Evolutionary conservation across 2,113 vertebrate genomes (phyloP).

Genomic region (Psephotus haematonotus): DNA sequence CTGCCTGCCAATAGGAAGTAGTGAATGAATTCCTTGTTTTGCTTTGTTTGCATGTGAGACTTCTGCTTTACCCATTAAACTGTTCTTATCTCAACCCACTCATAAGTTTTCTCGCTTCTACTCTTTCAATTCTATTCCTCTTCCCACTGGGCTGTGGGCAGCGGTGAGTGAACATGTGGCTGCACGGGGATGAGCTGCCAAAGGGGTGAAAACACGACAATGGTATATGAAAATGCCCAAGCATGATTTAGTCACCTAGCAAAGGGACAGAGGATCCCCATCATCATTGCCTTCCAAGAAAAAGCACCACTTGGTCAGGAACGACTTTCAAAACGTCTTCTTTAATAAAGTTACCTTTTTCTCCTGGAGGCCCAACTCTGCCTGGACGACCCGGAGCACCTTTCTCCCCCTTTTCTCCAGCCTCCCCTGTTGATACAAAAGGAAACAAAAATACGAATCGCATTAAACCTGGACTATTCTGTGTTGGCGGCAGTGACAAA

Average conservation of each 20-base stretch:
- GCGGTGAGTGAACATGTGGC: background rate
- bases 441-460: background rate
- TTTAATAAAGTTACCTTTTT: slow-evolving; percentile 79
- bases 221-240: background rate
- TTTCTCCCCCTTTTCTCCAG: slow-evolving; percentile 92
- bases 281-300: background rate
- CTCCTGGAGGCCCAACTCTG: slow-evolving; percentile 90
- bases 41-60: fast-evolving
- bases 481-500: background rate
- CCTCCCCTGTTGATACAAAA: slow-evolving; percentile 80
- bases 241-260: background rate
- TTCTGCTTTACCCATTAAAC: background rate
- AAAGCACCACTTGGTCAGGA: background rate
- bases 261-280: background rate
- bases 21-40: background rate
- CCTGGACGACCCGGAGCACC: slow-evolving; percentile 90
- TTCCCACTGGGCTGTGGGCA: too few species aligned
- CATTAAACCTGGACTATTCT: background rate
- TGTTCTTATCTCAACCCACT: background rate
- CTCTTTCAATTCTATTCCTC: background rate
- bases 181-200: fast-evolving
- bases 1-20: background rate
- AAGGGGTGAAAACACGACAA: background rate
- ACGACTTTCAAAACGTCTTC: background rate
- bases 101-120: background rate